Percentiles rank a stretch among this genome's conserved stretches.
Evolutionary conservation across 2,113 vertebrate species (phyloP).

Genomic region (Pholis gunnellus): DNA sequence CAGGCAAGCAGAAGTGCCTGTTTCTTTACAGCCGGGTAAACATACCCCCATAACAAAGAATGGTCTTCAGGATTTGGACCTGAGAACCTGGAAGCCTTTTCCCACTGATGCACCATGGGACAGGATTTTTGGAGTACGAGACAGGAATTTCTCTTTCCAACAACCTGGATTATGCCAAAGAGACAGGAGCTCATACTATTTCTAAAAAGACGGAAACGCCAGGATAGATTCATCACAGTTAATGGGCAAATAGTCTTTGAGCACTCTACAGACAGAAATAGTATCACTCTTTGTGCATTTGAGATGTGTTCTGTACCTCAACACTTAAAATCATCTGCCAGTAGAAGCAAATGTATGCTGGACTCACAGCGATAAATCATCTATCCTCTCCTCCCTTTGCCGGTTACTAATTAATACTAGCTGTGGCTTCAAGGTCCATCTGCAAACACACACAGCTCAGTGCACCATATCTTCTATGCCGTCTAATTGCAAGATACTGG

Average conservation of each 20-base stretch:
- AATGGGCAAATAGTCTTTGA: background rate
- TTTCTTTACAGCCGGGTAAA: background rate
- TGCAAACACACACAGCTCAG: constrained; percentile 2
- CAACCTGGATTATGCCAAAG: background rate
- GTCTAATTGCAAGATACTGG: background rate
- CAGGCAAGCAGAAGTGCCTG: constrained; percentile 4
- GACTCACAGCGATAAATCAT: background rate
- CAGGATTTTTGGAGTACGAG: background rate
- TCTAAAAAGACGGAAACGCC: background rate
- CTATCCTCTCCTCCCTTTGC: background rate
- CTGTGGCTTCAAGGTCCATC: constrained; percentile 1
- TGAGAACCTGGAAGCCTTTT: background rate
- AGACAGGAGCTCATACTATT: background rate
- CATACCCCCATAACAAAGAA: background rate
- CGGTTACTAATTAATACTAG: constrained; percentile 14
- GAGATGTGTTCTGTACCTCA: background rate
- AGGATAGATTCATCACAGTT: background rate
- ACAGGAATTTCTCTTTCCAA: background rate
- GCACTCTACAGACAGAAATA: background rate
- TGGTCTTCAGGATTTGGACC: background rate
- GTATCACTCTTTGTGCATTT: background rate
- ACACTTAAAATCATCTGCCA: background rate
- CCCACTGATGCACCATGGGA: background rate
- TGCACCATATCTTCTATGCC: background rate
- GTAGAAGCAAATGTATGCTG: background rate